Percentiles rank a stretch among this genome's conserved stretches.
These are phyloP conservation scores for Sebastes goodei DNA, from an alignment of 2,797 vertebrate species.

Conservation along the genomic window DNA sequence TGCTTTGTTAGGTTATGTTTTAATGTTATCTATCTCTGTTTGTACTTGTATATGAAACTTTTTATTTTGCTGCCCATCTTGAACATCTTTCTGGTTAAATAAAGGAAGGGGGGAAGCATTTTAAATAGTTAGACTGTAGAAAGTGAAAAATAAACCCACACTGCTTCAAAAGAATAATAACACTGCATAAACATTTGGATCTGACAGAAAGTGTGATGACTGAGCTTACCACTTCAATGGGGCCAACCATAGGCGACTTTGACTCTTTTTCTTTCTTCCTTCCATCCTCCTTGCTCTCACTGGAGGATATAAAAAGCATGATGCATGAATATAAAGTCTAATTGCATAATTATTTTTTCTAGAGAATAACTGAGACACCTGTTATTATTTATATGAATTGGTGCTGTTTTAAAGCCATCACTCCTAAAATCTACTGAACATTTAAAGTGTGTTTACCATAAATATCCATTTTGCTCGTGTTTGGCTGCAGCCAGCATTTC, in stretches of 20 bases:
- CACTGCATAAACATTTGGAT: not conserved
- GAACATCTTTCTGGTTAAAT: not conserved
- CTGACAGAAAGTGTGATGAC: not conserved
- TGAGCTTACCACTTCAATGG: constrained; percentile 72
- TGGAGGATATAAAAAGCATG: not conserved
- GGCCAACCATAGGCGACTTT: constrained; percentile 69
- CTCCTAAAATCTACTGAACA: not conserved
- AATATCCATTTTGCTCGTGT: constrained; percentile 47
- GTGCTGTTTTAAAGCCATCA: not conserved
- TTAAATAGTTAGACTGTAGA: not conserved
- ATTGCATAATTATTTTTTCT: not conserved
- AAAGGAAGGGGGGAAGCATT: not conserved
- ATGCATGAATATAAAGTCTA: not conserved
- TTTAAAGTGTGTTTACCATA: constrained; percentile 49
- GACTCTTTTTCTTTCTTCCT: constrained; percentile 63
- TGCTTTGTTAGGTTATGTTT: too few species aligned
- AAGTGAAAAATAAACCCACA: not conserved
- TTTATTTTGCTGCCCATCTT: not conserved
- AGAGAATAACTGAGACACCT: not conserved
- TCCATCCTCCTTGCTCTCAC: constrained; percentile 20
- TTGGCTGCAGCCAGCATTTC: constrained; percentile 4
- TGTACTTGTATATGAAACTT: not conserved
- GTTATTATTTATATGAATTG: not conserved
- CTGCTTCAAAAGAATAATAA: not conserved
- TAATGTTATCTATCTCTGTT: not conserved